Percentiles rank a stretch among this genome's conserved stretches.
These are phyloP conservation scores for Holacanthella duospinosa DNA, from an alignment of 2,888 invertebrate species.

Conservation along the genomic window DNA sequence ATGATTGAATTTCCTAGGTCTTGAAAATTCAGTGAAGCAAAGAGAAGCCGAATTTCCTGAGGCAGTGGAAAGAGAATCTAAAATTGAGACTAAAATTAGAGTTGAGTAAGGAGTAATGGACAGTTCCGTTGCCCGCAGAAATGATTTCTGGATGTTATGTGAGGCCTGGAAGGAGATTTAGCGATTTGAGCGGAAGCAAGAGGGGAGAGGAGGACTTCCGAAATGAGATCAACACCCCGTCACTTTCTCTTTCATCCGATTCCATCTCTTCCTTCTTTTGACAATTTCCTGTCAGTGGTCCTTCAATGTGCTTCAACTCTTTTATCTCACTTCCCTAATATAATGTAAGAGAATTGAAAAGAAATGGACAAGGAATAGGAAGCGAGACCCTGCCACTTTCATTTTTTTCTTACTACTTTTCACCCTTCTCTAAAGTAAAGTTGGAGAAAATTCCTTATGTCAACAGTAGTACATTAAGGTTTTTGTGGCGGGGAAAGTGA, in stretches of 20 bases:
- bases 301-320: neutral
- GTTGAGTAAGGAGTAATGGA: too few species aligned
- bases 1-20: too few species aligned
- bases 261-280: neutral
- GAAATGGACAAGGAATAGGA: neutral
- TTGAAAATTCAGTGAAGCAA: too few species aligned
- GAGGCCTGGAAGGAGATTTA: too few species aligned
- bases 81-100: too few species aligned
- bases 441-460: neutral
- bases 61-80: too few species aligned
- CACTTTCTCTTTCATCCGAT: slow-evolving; percentile 3
- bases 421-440: neutral
- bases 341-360: neutral
- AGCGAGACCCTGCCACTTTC: neutral
- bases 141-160: too few species aligned
- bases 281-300: neutral
- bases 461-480: neutral
- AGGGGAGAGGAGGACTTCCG: slow-evolving; percentile 6
- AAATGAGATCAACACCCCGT: slow-evolving; percentile 12
- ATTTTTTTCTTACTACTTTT: too few species aligned
- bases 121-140: too few species aligned
- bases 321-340: neutral
- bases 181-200: neutral
- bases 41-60: too few species aligned
- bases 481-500: neutral